Evolutionary conservation across 2,797 vertebrate genomes (phyloP).

Genomic region (Spheniscus humboldti): DNA sequence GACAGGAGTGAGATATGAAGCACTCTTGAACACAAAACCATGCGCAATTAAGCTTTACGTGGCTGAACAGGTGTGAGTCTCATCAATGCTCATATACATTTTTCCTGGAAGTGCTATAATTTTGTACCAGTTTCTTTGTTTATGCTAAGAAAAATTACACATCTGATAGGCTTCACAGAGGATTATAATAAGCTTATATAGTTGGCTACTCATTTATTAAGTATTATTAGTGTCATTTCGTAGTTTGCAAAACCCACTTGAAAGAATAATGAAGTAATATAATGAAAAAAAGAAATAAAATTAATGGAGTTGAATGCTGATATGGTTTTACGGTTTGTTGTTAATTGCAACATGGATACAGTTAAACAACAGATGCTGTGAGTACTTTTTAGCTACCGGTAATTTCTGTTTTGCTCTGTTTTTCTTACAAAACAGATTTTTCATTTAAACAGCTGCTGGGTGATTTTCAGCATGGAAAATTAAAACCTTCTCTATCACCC

Average conservation of each 20-base stretch:
- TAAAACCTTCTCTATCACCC: background rate
- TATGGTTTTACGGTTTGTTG: conserved; percentile 13
- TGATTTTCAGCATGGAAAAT: conserved; percentile 18
- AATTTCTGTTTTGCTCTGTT: conserved; percentile 4
- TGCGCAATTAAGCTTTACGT: background rate
- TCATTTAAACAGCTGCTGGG: conserved; percentile 28
- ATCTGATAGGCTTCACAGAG: background rate
- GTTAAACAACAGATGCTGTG: conserved; percentile 41
- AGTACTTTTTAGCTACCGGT: background rate
- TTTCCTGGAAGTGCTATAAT: background rate
- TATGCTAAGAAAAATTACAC: background rate
- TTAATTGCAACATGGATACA: conserved; percentile 28
- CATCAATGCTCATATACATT: background rate
- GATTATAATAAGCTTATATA: background rate
- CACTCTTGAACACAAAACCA: background rate
- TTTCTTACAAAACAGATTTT: conserved; percentile 38
- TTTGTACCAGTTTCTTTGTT: background rate
- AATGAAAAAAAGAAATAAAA: background rate
- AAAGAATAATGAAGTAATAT: background rate
- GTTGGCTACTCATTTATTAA: background rate
- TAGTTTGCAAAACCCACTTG: background rate
- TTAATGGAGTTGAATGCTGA: background rate
- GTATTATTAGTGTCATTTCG: background rate
- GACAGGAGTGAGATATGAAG: background rate
- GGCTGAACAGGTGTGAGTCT: background rate